A percentile compares a stretch with the other conserved stretches of the same genome.
These are phyloP conservation scores for Temnothorax unifasciatus DNA, from an alignment of 2,888 invertebrate genomes.

Conservation along the genomic window DNA sequence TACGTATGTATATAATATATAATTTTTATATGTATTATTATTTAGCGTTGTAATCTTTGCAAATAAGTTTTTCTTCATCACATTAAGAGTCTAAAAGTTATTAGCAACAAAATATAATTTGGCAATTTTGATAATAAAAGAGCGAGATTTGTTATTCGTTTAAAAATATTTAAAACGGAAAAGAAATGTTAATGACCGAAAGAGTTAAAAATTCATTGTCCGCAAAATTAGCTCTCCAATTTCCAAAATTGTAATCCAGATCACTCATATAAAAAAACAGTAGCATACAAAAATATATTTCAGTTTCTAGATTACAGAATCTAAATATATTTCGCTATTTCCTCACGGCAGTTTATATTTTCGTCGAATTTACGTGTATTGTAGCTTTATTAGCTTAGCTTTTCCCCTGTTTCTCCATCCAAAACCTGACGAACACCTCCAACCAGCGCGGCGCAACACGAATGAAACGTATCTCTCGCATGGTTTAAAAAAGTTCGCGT, in stretches of 20 bases:
- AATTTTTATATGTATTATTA: background rate
- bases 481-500: constrained; percentile 44
- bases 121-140: background rate
- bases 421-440: constrained; percentile 24
- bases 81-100: background rate
- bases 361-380: constrained; percentile 22
- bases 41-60: background rate
- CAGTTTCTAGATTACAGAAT: constrained; percentile 12
- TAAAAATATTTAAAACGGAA: background rate
- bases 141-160: background rate
- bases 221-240: background rate
- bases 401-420: constrained; percentile 12
- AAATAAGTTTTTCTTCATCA: background rate
- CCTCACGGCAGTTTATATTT: constrained; percentile 19
- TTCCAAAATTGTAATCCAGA: background rate
- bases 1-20: background rate
- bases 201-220: background rate
- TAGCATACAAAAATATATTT: background rate
- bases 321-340: background rate
- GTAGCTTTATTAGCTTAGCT: constrained; percentile 31
- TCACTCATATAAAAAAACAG: background rate
- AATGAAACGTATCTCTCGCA: constrained; percentile 31
- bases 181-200: background rate
- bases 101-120: background rate
- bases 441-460: background rate